Base-by-base conservation (phyloP, 2,113 vertebrate species). In the Phaethon lepturus region DNA sequence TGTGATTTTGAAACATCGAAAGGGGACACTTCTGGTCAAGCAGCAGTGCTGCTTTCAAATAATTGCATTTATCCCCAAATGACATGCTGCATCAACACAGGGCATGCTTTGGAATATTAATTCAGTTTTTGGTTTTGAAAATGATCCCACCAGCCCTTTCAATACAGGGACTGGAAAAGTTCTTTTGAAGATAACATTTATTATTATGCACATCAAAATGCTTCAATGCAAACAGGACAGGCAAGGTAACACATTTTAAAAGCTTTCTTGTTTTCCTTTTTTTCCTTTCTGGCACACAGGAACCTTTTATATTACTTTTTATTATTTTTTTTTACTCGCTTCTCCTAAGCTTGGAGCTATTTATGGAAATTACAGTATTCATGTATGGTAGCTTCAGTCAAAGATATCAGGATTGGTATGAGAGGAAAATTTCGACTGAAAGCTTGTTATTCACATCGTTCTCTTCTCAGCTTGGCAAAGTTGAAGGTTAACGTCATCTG, bases 401-500 rank as follows among this genome's bases (percentile, higher is more conserved):
- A 96, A 95, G 89, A 80, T 85, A 95, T 75, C 83, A 96, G 90
- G 93, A 96, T 69, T 82, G 93, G 85, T 90, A 91, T 80, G 93
- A 95, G 94, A 97, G 69, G 92, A 95, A 82, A 97, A 94, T 95
- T 87, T 96, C 96, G 64, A 87, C 90, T 97, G 97, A 97, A 88
- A 96, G 92, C 96, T 98, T 97, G 74, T 96, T 97, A 98, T 94
- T 97, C 95, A 96, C 96, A 98, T 98, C 80, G 13, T 98, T 96
- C 93, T 97, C 97, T 97, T 98, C 98, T 98, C 96, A 98, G 96
- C 97, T 98, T 95, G 97, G 95, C 94, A 96, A 97, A 95, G 97
- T 96, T 97, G 98, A 98, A 85, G 91, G 93, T 95, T 98, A 97
- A 97, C 97, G 93, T 97, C 98, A 97, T 97, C 96, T 97, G 94